phyloP scores from a whole-genome alignment of 2,113 vertebrate species.

The Calidris pugnax region DNA sequence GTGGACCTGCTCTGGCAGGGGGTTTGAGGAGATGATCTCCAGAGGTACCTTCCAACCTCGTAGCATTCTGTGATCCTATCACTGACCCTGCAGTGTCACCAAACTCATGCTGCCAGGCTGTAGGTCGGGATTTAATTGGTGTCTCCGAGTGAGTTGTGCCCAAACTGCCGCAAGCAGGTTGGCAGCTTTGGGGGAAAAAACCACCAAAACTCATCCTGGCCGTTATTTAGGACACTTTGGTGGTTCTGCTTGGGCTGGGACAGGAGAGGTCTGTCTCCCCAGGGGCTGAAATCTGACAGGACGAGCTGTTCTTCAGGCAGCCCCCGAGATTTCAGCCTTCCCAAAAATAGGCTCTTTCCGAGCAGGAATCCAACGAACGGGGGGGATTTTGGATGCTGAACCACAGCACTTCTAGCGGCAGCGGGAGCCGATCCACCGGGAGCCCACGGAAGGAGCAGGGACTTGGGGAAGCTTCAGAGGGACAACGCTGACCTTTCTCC shows the following conservation, averaged over 20 bases:
- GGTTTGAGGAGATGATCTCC: too few species aligned
- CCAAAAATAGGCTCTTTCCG: not conserved
- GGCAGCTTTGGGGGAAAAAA: not conserved
- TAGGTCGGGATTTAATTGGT: fast-evolving
- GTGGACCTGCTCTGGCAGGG: too few species aligned
- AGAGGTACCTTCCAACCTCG: too few species aligned
- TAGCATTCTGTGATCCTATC: not conserved
- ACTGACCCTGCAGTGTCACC: fast-evolving
- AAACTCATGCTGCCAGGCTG: fast-evolving
- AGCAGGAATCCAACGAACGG: not conserved
- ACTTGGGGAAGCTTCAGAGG: not conserved
- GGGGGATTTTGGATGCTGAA: not conserved
- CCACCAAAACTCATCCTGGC: not conserved
- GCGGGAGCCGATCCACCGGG: not conserved
- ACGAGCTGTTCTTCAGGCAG: not conserved
- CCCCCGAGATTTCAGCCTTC: not conserved
- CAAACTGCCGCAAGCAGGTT: fast-evolving
- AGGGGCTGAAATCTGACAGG: not conserved
- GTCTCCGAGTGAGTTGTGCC: not conserved
- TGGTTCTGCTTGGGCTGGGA: not conserved
- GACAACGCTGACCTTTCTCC: not conserved
- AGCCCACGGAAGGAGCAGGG: not conserved
- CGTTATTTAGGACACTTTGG: not conserved
- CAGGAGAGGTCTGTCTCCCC: not conserved
- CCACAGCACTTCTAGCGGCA: not conserved